phyloP scores from a whole-genome alignment of 2,113 vertebrate genomes.

The Brachypteracias leptosomus region DNA sequence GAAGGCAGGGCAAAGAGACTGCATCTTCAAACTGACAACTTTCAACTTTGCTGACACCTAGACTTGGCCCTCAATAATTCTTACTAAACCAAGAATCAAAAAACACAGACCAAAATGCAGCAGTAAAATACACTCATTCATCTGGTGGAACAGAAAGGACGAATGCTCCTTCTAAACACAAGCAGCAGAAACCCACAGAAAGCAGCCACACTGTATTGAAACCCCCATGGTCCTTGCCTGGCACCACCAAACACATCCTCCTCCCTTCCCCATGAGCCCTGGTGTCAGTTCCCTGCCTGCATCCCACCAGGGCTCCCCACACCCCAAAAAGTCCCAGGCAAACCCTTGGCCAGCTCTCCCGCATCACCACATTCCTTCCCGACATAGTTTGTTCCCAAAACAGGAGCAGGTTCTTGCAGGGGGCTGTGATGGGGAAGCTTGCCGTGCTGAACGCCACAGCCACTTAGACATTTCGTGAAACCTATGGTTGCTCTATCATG shows the following conservation, averaged over 20 bases:
- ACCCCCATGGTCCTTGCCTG: fast-evolving
- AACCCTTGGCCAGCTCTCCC: neutral
- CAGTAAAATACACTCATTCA: neutral
- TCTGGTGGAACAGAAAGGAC: neutral
- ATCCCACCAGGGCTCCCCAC: fast-evolving
- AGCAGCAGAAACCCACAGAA: neutral
- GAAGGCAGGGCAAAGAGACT: neutral
- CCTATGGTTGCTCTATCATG: neutral
- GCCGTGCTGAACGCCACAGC: fast-evolving
- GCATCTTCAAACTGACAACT: neutral
- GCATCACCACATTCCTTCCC: neutral
- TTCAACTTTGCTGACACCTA: neutral
- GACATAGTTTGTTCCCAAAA: neutral
- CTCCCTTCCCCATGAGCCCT: fast-evolving
- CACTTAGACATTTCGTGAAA: neutral
- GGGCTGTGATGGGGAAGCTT: neutral
- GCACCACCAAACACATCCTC: neutral
- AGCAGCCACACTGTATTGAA: neutral
- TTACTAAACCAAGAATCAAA: neutral
- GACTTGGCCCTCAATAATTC: neutral
- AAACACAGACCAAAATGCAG: neutral
- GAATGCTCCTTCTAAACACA: neutral
- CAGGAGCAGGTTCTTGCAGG: neutral
- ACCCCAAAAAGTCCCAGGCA: neutral
- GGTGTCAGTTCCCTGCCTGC: neutral